Evolutionary conservation across 1,140 invertebrate genomes (phyloP).

Genomic region (Drosophila ficusphila): DNA sequence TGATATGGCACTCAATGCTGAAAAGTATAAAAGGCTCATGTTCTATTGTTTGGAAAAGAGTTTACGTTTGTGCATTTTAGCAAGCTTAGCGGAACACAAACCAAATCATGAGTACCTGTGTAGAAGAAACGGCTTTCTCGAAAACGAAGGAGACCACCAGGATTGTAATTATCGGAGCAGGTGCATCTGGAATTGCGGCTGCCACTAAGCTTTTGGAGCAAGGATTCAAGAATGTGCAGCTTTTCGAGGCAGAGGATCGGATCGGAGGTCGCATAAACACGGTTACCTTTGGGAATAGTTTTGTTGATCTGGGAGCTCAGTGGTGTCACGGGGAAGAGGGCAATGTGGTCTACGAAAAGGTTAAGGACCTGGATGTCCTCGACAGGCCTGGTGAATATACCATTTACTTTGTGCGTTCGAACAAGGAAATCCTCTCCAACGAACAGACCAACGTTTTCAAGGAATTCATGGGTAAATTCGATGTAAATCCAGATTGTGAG

Average conservation of each 20-base stretch:
- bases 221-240: constrained; percentile 85
- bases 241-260: constrained; percentile 89
- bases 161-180: constrained; percentile 86
- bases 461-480: constrained; percentile 4
- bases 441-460: constrained; percentile 48
- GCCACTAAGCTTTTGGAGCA: constrained; percentile 85
- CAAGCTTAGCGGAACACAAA: too few species aligned
- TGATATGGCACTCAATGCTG: background rate
- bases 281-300: constrained; percentile 86
- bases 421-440: constrained; percentile 70
- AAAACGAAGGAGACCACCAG: constrained; percentile 56
- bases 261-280: constrained; percentile 89
- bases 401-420: constrained; percentile 75
- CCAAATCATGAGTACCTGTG: constrained; percentile 14
- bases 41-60: background rate
- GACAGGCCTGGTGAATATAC: constrained; percentile 53
- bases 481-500: constrained; percentile 49
- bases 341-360: constrained; percentile 89
- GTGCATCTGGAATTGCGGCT: constrained; percentile 86
- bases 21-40: constrained; percentile 19
- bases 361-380: constrained; percentile 86
- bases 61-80: background rate
- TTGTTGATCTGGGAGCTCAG: constrained; percentile 93
- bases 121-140: background rate
- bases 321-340: constrained; percentile 90